These are phyloP conservation scores for Cyclophora punctaria DNA, from an alignment of 2,888 invertebrate species.

Conservation along the genomic window DNA sequence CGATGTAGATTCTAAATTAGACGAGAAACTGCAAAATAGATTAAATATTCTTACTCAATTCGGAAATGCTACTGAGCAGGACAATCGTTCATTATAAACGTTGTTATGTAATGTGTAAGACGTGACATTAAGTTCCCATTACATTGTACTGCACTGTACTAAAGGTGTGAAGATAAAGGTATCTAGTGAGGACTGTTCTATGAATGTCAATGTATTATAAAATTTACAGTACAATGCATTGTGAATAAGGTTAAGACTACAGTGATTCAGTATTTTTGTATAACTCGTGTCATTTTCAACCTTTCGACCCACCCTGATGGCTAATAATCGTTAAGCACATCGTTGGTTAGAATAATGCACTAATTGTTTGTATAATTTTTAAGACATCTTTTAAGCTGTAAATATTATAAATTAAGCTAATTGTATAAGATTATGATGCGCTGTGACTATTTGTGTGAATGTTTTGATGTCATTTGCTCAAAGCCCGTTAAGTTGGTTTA, in stretches of 20 bases:
- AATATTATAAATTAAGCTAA: constrained; percentile 45
- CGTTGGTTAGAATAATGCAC: constrained; percentile 61
- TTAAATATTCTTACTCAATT: constrained; percentile 44
- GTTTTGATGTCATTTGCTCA: constrained; percentile 51
- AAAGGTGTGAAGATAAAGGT: no score
- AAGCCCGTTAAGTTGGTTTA: constrained; percentile 27
- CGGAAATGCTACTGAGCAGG: constrained; percentile 37
- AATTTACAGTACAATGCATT: no score
- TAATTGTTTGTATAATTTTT: constrained; percentile 36
- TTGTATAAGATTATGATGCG: constrained; percentile 46
- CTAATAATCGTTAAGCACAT: constrained; percentile 46
- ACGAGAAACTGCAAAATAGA: constrained; percentile 56
- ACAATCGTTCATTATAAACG: constrained; percentile 66
- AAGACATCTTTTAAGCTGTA: constrained; percentile 42
- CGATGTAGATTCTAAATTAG: constrained; percentile 48
- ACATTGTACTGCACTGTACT: no score
- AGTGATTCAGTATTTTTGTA: constrained; percentile 68
- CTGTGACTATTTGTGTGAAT: constrained; percentile 59
- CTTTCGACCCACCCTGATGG: constrained; percentile 12
- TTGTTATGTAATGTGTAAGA: constrained; percentile 68
- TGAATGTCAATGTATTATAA: no score
- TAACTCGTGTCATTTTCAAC: constrained; percentile 26
- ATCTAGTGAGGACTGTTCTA: no score
- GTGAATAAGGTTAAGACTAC: constrained; percentile 40
- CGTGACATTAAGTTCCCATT: constrained; percentile 19